Evolutionary conservation across 2,113 vertebrate genomes (phyloP), one percentile per base, ranked within the genome.

Genomic region (Microcebus tavaratra): DNA sequence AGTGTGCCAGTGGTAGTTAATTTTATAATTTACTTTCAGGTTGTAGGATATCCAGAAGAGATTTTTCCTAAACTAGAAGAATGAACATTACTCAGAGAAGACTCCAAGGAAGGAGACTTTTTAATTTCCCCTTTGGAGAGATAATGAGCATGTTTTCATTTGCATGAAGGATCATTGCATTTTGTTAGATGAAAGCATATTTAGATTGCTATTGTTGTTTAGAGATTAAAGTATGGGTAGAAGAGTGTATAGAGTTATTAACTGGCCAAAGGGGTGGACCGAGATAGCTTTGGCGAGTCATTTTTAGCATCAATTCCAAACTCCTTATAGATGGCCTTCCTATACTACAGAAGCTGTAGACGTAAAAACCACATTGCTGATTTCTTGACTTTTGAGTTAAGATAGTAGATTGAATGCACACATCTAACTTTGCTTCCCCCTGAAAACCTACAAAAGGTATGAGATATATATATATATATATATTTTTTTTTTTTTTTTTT

Each of bases 381-480:
- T 78, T 96, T 92, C 57, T 73, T 92, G 48, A 89, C 36, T 68
- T 48, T n/a, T 73, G 21, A 83, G 20, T 87, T 90, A 82, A 90
- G 76, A 83, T 34, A 79, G 45, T 15, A 53, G 48, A 90, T 73
- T 67, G 23, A 92, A 65, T 45, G 90, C 12, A 86, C 67, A 91
- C 45, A 83, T 78, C 18, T 88, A 88, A 90, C 17, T 86, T 92
- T 95, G 87, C 55, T 91, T 96, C 68, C 36, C 91, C 53, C 72
- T 79, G 11, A 88, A 96, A 73, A 1, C 5, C 50, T 79, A 95
- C 4, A 84, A 61, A 75, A 95, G 75, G 11, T 65, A 96, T 5
- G 92, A 72, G 2, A 48, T 48, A 48, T 48, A 48, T 10, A 48
- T 48, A 48, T 48, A 48, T 48, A 50, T 50, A 50, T 50, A 50